Evolutionary conservation across 2,797 vertebrate species (phyloP).

Genomic region (Myiotriccus ornatus): DNA sequence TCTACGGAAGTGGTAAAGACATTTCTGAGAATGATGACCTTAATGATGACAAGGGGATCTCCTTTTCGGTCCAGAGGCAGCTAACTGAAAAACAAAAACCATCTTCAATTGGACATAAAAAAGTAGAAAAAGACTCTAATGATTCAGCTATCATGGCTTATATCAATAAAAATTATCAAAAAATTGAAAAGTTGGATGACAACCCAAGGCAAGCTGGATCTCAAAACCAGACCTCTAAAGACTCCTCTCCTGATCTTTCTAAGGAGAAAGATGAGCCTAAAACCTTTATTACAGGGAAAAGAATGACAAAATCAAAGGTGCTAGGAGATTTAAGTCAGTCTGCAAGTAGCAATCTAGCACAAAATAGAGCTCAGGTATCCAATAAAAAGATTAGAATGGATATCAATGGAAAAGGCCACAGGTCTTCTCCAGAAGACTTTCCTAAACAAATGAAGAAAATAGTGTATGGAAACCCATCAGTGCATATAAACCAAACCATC

Average conservation of each 20-base stretch:
- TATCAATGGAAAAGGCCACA: constrained; percentile 21
- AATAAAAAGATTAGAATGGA: constrained; percentile 14
- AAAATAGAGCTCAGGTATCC: constrained; percentile 49
- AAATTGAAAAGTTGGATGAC: constrained; percentile 31
- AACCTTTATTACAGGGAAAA: constrained; percentile 39
- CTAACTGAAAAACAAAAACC: constrained; percentile 37
- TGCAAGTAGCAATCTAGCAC: constrained; percentile 42
- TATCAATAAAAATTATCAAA: constrained; percentile 34
- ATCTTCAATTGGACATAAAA: constrained; percentile 26
- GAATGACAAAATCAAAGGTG: constrained; percentile 67
- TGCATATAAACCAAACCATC: constrained; percentile 46
- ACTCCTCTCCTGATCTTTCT: constrained; percentile 22
- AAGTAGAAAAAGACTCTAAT: neutral
- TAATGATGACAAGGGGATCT: constrained; percentile 70
- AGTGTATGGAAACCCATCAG: constrained; percentile 67
- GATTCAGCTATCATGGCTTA: constrained; percentile 34
- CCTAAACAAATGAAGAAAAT: constrained; percentile 27
- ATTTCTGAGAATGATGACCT: neutral
- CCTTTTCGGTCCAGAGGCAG: constrained; percentile 61
- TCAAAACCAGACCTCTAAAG: constrained; percentile 41
- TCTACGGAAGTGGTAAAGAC: constrained; percentile 53
- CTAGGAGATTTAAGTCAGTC: neutral
- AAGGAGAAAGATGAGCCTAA: constrained; percentile 49
- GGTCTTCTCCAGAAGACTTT: constrained; percentile 38
- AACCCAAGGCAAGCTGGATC: neutral